A percentile compares a stretch with the other conserved stretches of the same genome.
These are phyloP conservation scores for Drosophila setosimentum DNA, from an alignment of 2,888 invertebrate species.

Conservation along the genomic window DNA sequence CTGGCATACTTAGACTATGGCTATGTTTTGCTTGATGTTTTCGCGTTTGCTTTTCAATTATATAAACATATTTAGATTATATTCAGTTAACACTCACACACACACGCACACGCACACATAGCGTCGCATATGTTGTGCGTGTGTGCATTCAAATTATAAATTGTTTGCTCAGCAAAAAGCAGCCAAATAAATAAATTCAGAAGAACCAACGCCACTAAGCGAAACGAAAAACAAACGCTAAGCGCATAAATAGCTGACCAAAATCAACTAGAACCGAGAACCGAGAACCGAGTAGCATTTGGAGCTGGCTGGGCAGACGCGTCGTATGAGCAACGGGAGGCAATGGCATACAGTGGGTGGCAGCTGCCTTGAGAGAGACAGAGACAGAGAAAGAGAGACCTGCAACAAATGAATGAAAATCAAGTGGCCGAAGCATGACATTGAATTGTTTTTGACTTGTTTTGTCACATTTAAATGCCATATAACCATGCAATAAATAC, in stretches of 20 bases:
- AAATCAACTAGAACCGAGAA: slow-evolving; percentile 40
- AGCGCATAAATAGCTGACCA: slow-evolving; percentile 68
- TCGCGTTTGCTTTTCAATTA: slow-evolving; percentile 80
- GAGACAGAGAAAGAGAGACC: slow-evolving; percentile 30
- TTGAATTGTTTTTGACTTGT: slow-evolving; percentile 68
- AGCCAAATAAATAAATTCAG: slow-evolving; percentile 70
- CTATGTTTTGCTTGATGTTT: slow-evolving; percentile 65
- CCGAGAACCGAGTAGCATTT: slow-evolving; percentile 6
- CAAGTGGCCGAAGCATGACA: slow-evolving; percentile 74
- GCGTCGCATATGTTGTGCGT: slow-evolving; percentile 47
- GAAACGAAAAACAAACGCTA: slow-evolving; percentile 37
- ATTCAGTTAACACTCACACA: slow-evolving; percentile 64
- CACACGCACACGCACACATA: slow-evolving; percentile 24
- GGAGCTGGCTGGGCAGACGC: slow-evolving; percentile 31
- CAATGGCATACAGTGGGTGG: not conserved
- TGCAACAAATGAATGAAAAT: slow-evolving; percentile 78
- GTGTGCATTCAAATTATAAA: slow-evolving; percentile 77
- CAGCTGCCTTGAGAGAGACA: slow-evolving; percentile 48
- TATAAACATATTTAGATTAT: slow-evolving; percentile 80
- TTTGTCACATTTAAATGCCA: slow-evolving; percentile 64
- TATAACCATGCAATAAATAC: slow-evolving; percentile 24
- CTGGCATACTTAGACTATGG: slow-evolving; percentile 57
- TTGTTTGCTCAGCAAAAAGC: slow-evolving; percentile 75
- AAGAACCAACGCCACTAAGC: slow-evolving; percentile 23
- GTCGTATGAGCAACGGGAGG: slow-evolving; percentile 47